These are phyloP conservation scores for Mustela nigripes DNA, from an alignment of 2,113 vertebrate genomes.

Conservation along the genomic window DNA sequence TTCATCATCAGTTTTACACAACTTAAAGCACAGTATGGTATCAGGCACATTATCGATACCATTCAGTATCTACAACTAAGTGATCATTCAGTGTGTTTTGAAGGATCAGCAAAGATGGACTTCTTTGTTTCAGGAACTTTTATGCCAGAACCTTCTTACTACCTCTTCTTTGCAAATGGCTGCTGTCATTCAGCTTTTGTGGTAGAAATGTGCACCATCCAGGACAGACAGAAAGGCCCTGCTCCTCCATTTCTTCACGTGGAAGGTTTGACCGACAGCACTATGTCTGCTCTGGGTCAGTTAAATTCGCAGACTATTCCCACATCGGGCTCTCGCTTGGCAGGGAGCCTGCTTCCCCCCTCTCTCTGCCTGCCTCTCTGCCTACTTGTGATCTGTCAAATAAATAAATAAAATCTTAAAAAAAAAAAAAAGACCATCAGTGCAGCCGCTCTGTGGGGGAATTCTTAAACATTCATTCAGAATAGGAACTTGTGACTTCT, in stretches of 20 bases:
- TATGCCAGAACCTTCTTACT: neutral
- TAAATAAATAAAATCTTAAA: too few species aligned
- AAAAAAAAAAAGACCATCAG: too few species aligned
- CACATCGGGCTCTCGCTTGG: too few species aligned
- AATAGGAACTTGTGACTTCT: neutral
- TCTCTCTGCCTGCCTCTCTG: too few species aligned
- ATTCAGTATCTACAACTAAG: neutral
- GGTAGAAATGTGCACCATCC: neutral
- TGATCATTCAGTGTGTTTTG: neutral
- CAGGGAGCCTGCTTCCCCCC: too few species aligned
- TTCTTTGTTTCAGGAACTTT: conserved; percentile 10
- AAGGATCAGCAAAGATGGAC: neutral
- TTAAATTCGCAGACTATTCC: neutral
- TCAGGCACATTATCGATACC: neutral
- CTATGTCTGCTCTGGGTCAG: neutral
- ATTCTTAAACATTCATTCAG: neutral
- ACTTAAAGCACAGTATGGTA: neutral
- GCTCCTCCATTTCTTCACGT: neutral
- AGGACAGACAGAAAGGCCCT: neutral
- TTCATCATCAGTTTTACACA: neutral
- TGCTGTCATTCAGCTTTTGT: neutral
- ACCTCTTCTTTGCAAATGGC: neutral
- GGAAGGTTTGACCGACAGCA: neutral
- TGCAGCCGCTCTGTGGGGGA: neutral
- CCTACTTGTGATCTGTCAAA: too few species aligned